phyloP scores from a whole-genome alignment of 2,888 invertebrate species.

The Branchellion lobata region DNA sequence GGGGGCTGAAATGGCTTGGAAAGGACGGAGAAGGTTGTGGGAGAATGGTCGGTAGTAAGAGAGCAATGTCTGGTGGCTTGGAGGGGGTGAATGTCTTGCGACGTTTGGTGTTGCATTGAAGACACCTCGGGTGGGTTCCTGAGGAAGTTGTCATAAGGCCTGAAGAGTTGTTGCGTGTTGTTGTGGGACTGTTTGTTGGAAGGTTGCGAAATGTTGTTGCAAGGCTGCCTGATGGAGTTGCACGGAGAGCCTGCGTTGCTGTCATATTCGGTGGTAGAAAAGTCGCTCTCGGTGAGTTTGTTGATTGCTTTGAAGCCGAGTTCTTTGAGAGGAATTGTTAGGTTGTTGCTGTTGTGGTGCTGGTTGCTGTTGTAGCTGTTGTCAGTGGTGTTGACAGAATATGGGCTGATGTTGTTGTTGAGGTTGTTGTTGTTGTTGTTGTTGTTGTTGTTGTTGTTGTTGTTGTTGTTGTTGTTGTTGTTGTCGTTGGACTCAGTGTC shows the following conservation, averaged over 20 bases:
- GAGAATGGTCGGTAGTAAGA: too few species aligned
- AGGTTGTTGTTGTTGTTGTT: constrained; percentile 6
- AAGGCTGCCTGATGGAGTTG: neutral
- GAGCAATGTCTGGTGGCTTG: too few species aligned
- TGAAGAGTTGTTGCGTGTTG: neutral
- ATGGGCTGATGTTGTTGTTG: neutral
- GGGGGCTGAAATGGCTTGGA: neutral
- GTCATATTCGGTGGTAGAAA: constrained; percentile 1
- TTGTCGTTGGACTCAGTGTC: constrained; percentile 1
- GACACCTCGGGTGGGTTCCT: neutral
- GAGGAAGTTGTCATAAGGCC: neutral
- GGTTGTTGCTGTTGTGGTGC: neutral
- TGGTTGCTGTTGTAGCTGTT: neutral
- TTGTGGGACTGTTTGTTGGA: neutral
- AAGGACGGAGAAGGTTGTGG: neutral
- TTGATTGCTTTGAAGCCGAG: constrained; percentile 13
- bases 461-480: constrained; percentile 14
- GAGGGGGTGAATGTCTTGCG: too few species aligned
- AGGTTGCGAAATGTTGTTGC: neutral
- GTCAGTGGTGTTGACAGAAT: neutral
- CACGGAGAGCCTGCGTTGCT: neutral
- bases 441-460: constrained; percentile 16
- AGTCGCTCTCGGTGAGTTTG: neutral
- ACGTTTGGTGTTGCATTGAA: too few species aligned
- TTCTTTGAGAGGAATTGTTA: neutral